A percentile compares a stretch with the other conserved stretches of the same genome.
Conservation (phyloP, 2,888 invertebrate species). For the Antitype chi region DNA sequence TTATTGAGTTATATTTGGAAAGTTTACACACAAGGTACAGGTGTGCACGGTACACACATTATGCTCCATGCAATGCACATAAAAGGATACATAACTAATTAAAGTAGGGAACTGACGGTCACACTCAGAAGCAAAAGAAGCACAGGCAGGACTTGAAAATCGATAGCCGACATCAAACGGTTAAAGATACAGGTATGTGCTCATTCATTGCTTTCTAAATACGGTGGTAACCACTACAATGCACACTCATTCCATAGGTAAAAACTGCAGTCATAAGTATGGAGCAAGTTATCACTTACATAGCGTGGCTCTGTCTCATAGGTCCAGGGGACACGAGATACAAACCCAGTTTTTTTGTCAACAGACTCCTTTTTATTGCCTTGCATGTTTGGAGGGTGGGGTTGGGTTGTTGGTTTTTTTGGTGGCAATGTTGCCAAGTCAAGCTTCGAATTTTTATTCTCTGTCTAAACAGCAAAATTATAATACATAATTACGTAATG, state of each 20-base stretch:
- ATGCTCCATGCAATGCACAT: conserved; percentile 32
- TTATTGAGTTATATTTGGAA: background rate
- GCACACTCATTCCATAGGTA: background rate
- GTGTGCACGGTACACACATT: background rate
- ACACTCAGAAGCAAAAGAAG: conserved; percentile 2
- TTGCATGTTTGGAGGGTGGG: conserved; percentile 12
- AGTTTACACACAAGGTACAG: background rate
- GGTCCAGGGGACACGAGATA: conserved; percentile 52
- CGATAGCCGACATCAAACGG: no score
- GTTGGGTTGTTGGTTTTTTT: conserved; percentile 9
- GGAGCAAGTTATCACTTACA: conserved; percentile 34
- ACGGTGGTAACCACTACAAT: conserved; percentile 10
- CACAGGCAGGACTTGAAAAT: background rate
- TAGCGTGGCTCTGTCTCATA: conserved; percentile 38
- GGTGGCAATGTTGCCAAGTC: conserved; percentile 3
- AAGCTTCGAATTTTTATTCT: conserved; percentile 37
- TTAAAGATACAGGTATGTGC: background rate
- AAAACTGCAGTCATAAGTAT: conserved; percentile 10
- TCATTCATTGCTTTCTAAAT: conserved; percentile 6
- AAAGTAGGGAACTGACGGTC: background rate
- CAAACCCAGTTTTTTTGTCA: conserved; percentile 42
- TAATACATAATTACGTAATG: background rate
- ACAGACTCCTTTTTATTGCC: conserved; percentile 5
- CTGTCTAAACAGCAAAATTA: conserved; percentile 41
- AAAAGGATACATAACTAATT: background rate